These are phyloP conservation scores for Thelaira solivaga DNA, from an alignment of 2,888 invertebrate species.

Conservation along the genomic window DNA sequence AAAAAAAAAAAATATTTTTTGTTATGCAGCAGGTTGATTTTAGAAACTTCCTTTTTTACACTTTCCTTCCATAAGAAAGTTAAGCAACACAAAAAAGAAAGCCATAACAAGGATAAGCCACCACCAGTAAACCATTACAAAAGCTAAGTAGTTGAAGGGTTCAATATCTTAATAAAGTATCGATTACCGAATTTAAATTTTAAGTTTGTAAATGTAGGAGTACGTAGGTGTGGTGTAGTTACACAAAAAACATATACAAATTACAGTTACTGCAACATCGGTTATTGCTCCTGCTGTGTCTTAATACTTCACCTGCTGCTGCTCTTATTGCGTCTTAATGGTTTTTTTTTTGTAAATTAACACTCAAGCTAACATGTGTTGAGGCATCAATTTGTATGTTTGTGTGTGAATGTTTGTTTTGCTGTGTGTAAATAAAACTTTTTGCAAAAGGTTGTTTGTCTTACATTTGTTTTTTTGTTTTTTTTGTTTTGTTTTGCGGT, in stretches of 20 bases:
- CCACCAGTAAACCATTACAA: slow-evolving; percentile 38
- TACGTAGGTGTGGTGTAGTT: too few species aligned
- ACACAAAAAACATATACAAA: neutral
- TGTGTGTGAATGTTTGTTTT: too few species aligned
- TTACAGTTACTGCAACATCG: slow-evolving; percentile 5
- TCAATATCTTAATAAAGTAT: slow-evolving; percentile 66
- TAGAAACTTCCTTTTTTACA: slow-evolving; percentile 1
- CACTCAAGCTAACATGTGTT: neutral
- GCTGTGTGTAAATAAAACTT: neutral
- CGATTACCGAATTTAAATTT: slow-evolving; percentile 61
- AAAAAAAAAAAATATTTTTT: slow-evolving; percentile 14
- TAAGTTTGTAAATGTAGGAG: too few species aligned
- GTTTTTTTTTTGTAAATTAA: slow-evolving; percentile 12
- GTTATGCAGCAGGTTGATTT: slow-evolving; percentile 45
- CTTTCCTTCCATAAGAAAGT: slow-evolving; percentile 11
- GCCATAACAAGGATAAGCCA: slow-evolving; percentile 30
- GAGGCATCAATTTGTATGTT: neutral
- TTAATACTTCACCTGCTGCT: too few species aligned
- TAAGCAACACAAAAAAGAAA: slow-evolving; percentile 12
- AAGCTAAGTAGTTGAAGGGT: slow-evolving; percentile 40
- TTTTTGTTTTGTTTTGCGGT: too few species aligned
- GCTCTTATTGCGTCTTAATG: neutral
- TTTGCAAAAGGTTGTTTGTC: slow-evolving; percentile 19
- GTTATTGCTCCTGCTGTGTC: too few species aligned
- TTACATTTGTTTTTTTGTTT: neutral